Conservation (phyloP, 2,888 invertebrate species). For the Hirtodrosophila histrioides region DNA sequence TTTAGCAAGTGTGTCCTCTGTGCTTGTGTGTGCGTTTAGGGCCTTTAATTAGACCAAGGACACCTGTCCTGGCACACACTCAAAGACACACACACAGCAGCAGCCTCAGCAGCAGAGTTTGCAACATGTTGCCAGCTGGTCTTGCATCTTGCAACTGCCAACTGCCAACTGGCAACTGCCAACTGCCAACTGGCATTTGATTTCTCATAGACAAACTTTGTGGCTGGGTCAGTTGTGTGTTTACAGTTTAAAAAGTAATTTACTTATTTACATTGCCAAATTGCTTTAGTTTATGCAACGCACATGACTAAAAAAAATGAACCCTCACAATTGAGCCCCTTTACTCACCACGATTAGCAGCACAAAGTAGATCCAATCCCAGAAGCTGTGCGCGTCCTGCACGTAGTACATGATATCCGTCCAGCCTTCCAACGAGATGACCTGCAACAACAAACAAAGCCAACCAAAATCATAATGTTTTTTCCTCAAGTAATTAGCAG, state of each 20-base stretch:
- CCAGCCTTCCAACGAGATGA: conserved; percentile 99
- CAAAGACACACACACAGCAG: conserved; percentile 20
- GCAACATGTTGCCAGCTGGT: conserved; percentile 43
- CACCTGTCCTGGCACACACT: conserved; percentile 36
- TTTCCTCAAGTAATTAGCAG: conserved; percentile 51
- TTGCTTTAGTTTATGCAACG: conserved; percentile 34
- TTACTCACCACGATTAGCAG: conserved; percentile 97
- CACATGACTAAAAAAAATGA: too few species aligned
- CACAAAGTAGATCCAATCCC: conserved; percentile 99
- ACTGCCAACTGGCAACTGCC: neutral
- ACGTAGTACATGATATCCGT: conserved; percentile 99
- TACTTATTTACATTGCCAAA: conserved; percentile 68
- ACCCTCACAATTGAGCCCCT: too few species aligned
- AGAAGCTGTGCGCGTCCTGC: conserved; percentile 99
- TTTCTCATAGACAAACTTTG: conserved; percentile 50
- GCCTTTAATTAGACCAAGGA: conserved; percentile 74
- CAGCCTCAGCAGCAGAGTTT: conserved; percentile 29
- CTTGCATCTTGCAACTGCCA: conserved; percentile 6
- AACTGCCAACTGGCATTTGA: conserved; percentile 10
- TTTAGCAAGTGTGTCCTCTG: conserved; percentile 1
- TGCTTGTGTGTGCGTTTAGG: conserved; percentile 35
- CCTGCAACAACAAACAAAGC: conserved; percentile 86
- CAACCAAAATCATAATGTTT: neutral
- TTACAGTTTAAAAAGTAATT: conserved; percentile 52
- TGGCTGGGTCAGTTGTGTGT: conserved; percentile 7